These are phyloP conservation scores for Macheiramphus alcinus DNA, from an alignment of 2,113 vertebrate species.

Conservation along the genomic window DNA sequence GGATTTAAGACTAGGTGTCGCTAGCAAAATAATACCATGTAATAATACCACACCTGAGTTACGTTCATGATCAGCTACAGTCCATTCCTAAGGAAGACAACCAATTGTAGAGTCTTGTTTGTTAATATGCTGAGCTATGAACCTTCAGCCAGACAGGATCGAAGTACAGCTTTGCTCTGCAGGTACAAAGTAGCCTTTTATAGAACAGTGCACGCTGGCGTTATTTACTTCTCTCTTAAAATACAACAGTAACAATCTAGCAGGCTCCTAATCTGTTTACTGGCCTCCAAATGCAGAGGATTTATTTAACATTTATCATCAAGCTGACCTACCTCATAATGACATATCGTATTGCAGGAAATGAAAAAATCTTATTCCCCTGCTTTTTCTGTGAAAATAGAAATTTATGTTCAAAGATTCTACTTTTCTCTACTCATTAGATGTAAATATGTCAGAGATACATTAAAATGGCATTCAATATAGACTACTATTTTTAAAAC, in stretches of 20 bases:
- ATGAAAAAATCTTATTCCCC: conserved; percentile 45
- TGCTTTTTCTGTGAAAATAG: conserved; percentile 36
- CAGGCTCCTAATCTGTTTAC: conserved; percentile 40
- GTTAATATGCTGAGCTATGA: neutral
- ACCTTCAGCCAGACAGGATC: neutral
- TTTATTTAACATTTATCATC: conserved; percentile 54
- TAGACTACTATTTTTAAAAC: conserved; percentile 81
- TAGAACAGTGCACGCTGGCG: neutral
- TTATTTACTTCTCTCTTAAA: neutral
- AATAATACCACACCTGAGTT: neutral
- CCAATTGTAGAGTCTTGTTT: neutral
- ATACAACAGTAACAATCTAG: neutral
- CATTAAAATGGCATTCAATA: conserved; percentile 68
- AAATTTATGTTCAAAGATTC: conserved; percentile 67
- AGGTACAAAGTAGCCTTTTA: neutral
- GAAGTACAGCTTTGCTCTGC: neutral
- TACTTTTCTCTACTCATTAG: conserved; percentile 53
- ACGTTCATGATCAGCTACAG: neutral
- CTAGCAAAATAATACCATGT: neutral
- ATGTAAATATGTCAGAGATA: conserved; percentile 73
- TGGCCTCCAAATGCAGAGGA: neutral
- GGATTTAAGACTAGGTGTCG: neutral
- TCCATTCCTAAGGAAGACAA: neutral
- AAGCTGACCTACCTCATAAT: conserved; percentile 36
- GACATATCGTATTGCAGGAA: conserved; percentile 32